Conservation (phyloP, 1,140 invertebrate species). For the Drosophila subobscura region DNA sequence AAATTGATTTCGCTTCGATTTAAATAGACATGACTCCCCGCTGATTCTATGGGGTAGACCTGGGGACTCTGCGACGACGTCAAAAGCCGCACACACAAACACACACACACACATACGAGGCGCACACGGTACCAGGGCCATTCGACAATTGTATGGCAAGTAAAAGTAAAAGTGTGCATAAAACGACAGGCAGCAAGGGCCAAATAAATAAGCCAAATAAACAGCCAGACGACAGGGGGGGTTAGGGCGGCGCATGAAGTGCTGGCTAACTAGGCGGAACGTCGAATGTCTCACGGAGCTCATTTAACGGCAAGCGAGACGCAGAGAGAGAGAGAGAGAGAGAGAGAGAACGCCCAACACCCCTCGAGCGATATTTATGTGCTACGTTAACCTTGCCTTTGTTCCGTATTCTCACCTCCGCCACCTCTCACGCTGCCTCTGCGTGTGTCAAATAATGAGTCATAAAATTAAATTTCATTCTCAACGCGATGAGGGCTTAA, state of each 20-base stretch:
- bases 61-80: constrained; percentile 24
- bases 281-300: constrained; percentile 63
- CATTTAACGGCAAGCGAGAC: constrained; percentile 50
- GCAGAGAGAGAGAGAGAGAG: no score
- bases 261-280: constrained; percentile 40
- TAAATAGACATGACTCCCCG: constrained; percentile 66
- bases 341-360: not conserved
- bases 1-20: constrained; percentile 78
- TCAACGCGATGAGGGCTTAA: constrained; percentile 11
- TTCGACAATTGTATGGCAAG: constrained; percentile 62
- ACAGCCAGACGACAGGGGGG: constrained; percentile 18
- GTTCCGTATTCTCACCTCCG: not conserved
- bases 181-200: constrained; percentile 48
- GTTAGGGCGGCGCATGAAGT: not conserved
- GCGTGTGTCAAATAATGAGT: constrained; percentile 69
- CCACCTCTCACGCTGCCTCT: constrained; percentile 2
- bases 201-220: constrained; percentile 78
- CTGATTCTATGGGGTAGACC: constrained; percentile 11
- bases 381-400: not conserved
- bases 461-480: constrained; percentile 75
- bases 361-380: constrained; percentile 50
- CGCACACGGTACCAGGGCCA: constrained; percentile 2
- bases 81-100: constrained; percentile 35
- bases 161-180: constrained; percentile 69
- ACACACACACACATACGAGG: constrained; percentile 16